phyloP scores from a whole-genome alignment of 1,140 invertebrate genomes.

The Halictus rubicundus region DNA sequence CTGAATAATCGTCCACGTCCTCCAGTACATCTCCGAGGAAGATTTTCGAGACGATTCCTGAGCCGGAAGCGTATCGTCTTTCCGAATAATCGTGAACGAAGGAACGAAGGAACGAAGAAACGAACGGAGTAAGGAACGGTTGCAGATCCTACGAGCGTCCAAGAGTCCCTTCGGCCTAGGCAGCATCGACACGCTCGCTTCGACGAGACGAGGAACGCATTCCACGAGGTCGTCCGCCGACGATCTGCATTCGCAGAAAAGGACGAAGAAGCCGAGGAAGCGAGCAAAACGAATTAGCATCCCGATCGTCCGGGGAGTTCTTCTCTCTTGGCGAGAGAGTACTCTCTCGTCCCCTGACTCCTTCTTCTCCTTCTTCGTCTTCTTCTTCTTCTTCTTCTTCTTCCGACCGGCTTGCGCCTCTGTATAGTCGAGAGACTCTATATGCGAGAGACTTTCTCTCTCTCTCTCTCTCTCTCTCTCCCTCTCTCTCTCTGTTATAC shows the following conservation, averaged over 20 bases:
- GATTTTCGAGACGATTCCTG: background rate
- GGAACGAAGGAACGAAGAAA: too few species aligned
- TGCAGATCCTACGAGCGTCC: constrained; percentile 33
- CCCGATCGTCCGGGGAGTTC: constrained; percentile 53
- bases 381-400: constrained; percentile 15
- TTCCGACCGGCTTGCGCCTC: constrained; percentile 12
- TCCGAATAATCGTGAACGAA: constrained; percentile 20
- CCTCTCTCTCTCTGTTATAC: too few species aligned
- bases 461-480: too few species aligned
- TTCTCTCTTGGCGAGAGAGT: background rate
- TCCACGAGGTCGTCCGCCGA: constrained; percentile 60
- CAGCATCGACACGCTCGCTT: constrained; percentile 25
- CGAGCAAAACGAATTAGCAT: constrained; percentile 68
- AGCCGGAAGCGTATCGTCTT: background rate
- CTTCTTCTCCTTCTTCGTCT: constrained; percentile 10
- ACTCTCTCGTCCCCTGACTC: constrained; percentile 1
- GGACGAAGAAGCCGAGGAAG: constrained; percentile 61
- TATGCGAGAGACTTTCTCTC: too few species aligned
- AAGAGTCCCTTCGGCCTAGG: constrained; percentile 43
- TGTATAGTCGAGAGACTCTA: background rate
- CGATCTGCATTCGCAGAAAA: constrained; percentile 68
- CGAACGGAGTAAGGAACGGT: constrained; percentile 10
- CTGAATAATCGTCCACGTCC: background rate
- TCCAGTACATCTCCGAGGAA: background rate
- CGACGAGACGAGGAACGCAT: constrained; percentile 56